Percentiles rank a stretch among this genome's conserved stretches.
phyloP scores from a whole-genome alignment of 2,113 vertebrate genomes.

The Mus pahari region DNA sequence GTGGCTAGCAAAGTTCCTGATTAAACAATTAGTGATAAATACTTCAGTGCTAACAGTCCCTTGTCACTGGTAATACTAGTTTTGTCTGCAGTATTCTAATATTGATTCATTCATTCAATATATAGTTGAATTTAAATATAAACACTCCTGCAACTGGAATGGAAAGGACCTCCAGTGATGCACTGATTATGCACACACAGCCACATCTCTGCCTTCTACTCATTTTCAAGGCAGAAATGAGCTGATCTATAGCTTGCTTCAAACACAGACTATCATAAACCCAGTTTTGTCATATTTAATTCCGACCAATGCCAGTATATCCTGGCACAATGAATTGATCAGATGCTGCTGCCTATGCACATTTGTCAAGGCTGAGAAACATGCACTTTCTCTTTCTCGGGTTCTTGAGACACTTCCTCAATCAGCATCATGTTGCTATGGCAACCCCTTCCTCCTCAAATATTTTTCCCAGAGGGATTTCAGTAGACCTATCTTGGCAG shows the following conservation, averaged over 20 bases:
- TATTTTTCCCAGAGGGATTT: not conserved
- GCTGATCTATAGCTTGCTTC: not conserved
- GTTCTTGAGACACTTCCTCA: not conserved
- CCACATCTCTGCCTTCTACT: not conserved
- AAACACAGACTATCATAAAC: not conserved
- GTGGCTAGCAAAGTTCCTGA: not conserved
- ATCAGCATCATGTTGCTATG: not conserved
- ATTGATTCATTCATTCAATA: not conserved
- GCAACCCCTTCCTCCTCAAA: not conserved
- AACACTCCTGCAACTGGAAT: not conserved
- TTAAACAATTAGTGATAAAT: not conserved
- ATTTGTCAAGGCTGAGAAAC: not conserved
- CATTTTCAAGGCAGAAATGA: not conserved
- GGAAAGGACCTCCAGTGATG: not conserved
- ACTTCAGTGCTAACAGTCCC: not conserved
- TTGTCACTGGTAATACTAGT: not conserved
- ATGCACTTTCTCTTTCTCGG: not conserved
- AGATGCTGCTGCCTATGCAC: not conserved
- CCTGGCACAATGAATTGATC: not conserved
- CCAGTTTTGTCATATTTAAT: not conserved
- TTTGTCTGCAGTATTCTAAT: not conserved
- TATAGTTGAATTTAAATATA: constrained; percentile 26
- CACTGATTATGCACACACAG: not conserved
- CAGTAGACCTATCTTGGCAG: not conserved
- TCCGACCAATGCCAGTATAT: not conserved